These are phyloP conservation scores for Lycocorax pyrrhopterus DNA, from an alignment of 2,113 vertebrate species.

Conservation along the genomic window DNA sequence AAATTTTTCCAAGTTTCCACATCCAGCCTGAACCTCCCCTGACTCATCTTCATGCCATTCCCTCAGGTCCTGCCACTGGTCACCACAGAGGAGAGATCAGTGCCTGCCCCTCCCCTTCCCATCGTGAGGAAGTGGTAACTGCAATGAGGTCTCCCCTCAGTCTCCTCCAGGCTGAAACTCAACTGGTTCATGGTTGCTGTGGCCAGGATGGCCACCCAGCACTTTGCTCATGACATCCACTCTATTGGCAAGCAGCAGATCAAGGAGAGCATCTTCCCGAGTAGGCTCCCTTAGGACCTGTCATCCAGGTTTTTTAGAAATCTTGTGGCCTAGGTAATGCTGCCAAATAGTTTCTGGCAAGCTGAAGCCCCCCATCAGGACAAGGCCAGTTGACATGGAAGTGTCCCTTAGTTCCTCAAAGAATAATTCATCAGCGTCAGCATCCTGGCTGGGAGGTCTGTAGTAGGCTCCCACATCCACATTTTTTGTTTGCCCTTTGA, in stretches of 20 bases:
- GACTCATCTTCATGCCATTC: neutral
- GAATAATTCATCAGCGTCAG: rapidly evolving
- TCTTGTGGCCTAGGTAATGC: neutral
- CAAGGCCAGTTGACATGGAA: neutral
- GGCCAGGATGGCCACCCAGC: neutral
- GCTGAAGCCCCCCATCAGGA: neutral
- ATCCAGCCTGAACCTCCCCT: neutral
- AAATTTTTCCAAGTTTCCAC: neutral
- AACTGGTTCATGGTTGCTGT: rapidly evolving
- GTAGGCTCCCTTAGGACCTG: neutral
- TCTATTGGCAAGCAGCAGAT: neutral
- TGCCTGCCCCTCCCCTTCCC: neutral
- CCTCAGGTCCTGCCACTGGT: neutral
- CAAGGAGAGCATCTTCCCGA: rapidly evolving
- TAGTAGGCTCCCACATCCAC: neutral
- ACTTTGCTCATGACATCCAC: neutral
- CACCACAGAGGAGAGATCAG: neutral
- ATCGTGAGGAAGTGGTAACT: no score
- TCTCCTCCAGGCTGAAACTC: neutral
- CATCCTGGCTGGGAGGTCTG: neutral
- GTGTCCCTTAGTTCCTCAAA: neutral
- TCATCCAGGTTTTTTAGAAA: neutral
- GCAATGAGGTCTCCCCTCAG: neutral
- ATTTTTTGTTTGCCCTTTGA: neutral
- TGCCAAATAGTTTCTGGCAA: neutral